Conservation (phyloP, 2,113 vertebrate species). For the Nicator chloris region DNA sequence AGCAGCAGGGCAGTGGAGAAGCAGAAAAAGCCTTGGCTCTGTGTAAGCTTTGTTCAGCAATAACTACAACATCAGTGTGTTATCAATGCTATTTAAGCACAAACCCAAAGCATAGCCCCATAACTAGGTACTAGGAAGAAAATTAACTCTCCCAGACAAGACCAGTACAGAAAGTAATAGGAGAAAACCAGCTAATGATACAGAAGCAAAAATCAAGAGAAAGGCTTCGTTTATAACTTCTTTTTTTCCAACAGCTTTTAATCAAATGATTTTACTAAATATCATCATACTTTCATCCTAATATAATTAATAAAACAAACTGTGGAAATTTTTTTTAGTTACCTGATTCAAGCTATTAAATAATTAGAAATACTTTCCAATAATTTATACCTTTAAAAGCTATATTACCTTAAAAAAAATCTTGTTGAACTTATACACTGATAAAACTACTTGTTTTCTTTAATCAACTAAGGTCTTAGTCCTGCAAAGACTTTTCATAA, state of each 20-base stretch:
- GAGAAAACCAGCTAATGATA: background rate
- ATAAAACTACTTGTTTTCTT: conserved; percentile 26
- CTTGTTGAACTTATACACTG: conserved; percentile 10
- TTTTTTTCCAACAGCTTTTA: background rate
- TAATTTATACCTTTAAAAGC: background rate
- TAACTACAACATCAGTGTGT: background rate
- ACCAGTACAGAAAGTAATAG: background rate
- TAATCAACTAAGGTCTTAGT: conserved; percentile 14
- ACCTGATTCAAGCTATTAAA: background rate
- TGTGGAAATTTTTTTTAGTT: background rate
- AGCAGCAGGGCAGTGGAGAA: background rate
- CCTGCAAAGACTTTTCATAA: conserved; percentile 45
- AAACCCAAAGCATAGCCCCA: background rate
- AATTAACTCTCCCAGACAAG: background rate
- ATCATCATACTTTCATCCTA: background rate
- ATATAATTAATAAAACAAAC: background rate
- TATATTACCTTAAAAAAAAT: background rate
- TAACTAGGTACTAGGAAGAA: background rate
- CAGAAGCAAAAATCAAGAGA: background rate
- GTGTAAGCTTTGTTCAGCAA: background rate
- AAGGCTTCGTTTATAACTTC: background rate
- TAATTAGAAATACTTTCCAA: background rate
- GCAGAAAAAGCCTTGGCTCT: background rate
- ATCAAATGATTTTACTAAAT: background rate
- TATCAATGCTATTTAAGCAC: background rate